Conservation (phyloP, 2,113 vertebrate genomes). For the Jacana jacana region DNA sequence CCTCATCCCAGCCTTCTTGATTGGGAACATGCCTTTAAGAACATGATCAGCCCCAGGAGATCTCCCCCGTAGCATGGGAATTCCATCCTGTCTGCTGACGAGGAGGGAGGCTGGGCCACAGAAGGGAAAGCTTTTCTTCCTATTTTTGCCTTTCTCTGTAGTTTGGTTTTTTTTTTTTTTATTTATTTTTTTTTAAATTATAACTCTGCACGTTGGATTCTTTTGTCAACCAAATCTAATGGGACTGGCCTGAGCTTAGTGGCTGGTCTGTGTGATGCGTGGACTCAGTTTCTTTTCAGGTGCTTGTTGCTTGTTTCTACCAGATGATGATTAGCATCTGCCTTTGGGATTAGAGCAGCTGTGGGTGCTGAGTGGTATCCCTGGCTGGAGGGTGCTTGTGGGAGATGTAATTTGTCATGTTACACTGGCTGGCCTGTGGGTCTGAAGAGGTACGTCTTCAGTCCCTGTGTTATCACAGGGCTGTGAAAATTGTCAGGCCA, state of each 20-base stretch:
- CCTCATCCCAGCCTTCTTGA: conserved; percentile 59
- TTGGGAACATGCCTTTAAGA: conserved; percentile 62
- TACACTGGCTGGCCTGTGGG: not conserved
- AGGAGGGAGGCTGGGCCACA: conserved; percentile 33
- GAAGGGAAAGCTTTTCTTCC: conserved; percentile 29
- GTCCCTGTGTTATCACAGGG: not conserved
- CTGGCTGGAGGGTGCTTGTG: not conserved
- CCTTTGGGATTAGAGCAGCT: conserved; percentile 55
- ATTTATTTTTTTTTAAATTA: not conserved
- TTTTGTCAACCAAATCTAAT: conserved; percentile 69
- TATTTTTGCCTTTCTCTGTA: not conserved
- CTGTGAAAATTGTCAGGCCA: not conserved
- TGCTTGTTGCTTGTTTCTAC: conserved; percentile 44
- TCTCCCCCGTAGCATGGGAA: conserved; percentile 44
- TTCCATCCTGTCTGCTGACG: conserved; percentile 52
- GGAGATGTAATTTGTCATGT: conserved; percentile 14
- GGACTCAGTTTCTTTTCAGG: conserved; percentile 50
- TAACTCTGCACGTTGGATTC: conserved; percentile 45
- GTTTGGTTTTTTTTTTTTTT: not conserved
- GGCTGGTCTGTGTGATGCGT: conserved; percentile 64
- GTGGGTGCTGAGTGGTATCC: not conserved
- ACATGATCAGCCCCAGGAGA: conserved; percentile 54
- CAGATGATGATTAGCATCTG: conserved; percentile 62
- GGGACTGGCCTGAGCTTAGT: conserved; percentile 65
- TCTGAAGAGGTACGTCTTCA: not conserved